phyloP scores from a whole-genome alignment of 2,888 invertebrate species.

The Epinotia ramella region DNA sequence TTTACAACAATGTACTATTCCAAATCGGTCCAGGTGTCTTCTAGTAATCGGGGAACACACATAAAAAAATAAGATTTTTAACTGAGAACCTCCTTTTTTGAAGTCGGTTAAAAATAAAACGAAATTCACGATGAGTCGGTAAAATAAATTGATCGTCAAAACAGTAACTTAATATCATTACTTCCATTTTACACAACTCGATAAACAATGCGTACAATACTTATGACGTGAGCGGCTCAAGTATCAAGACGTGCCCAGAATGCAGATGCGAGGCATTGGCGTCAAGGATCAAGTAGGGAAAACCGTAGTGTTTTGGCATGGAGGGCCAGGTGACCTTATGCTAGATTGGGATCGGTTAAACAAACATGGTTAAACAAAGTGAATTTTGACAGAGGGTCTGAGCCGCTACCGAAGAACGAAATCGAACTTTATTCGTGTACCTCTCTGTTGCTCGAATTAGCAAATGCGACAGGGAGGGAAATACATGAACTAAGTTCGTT shows the following conservation, averaged over 20 bases:
- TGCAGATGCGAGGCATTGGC: slow-evolving; percentile 59
- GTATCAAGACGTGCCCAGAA: slow-evolving; percentile 57
- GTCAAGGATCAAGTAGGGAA: slow-evolving; percentile 60
- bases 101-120: too few species aligned
- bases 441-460: too few species aligned
- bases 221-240: slow-evolving; percentile 43
- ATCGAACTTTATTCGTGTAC: too few species aligned
- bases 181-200: slow-evolving; percentile 4
- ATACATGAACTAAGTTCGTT: too few species aligned
- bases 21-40: too few species aligned
- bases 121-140: not conserved
- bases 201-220: slow-evolving; percentile 5
- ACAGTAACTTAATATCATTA: not conserved
- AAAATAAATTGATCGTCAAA: not conserved
- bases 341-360: not conserved
- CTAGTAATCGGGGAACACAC: too few species aligned
- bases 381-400: not conserved
- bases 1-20: too few species aligned
- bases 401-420: too few species aligned
- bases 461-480: too few species aligned
- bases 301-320: slow-evolving; percentile 31
- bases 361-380: not conserved
- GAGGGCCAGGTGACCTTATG: slow-evolving; percentile 2
- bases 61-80: too few species aligned
- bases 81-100: too few species aligned